phyloP scores from a whole-genome alignment of 1,140 invertebrate species.

The Plutomurus gul region DNA sequence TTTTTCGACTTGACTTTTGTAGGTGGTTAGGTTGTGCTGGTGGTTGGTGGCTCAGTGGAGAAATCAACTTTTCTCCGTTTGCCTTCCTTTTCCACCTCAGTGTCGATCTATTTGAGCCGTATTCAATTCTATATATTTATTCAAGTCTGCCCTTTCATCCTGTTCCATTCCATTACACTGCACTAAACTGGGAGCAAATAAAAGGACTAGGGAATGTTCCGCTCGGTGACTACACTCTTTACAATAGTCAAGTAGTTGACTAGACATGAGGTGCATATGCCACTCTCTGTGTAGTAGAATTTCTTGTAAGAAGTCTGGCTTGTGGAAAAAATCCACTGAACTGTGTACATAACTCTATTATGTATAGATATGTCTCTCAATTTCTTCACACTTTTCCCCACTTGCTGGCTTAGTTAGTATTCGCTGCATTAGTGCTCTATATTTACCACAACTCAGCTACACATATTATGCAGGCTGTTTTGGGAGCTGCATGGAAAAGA shows the following conservation, averaged over 20 bases:
- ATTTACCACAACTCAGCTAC: not conserved
- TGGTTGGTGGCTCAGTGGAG: not conserved
- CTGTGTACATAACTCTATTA: not conserved
- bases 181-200: not conserved
- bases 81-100: not conserved
- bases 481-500: too few relatives aligned
- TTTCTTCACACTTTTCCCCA: not conserved
- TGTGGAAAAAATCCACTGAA: too few relatives aligned
- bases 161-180: conserved; percentile 24
- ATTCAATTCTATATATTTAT: conserved; percentile 22
- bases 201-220: not conserved
- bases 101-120: too few relatives aligned
- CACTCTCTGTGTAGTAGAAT: too few relatives aligned
- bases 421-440: conserved; percentile 2
- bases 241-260: too few relatives aligned
- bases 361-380: not conserved
- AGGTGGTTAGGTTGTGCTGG: too few relatives aligned
- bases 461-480: not conserved
- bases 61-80: conserved; percentile 8
- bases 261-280: too few relatives aligned
- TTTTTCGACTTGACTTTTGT: not conserved
- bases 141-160: conserved; percentile 4
- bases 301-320: too few relatives aligned
- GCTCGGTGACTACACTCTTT: not conserved
- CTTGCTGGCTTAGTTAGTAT: not conserved